Percentiles rank a stretch among this genome's conserved stretches.
Conservation (phyloP, 1,140 invertebrate species). For the Euglossa dilemma region DNA sequence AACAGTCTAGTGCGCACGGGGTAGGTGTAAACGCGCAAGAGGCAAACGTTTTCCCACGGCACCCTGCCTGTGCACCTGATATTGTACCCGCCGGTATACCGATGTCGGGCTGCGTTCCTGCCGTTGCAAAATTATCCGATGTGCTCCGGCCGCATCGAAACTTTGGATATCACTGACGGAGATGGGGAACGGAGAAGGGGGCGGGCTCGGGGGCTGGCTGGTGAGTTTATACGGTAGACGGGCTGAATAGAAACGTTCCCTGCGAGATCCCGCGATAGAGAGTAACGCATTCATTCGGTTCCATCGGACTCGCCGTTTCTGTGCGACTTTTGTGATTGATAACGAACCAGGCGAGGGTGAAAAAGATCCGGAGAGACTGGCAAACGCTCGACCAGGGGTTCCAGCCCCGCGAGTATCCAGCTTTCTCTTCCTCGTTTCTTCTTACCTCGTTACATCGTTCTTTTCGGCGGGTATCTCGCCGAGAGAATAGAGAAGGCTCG, state of each 20-base stretch:
- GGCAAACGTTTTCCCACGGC: constrained; percentile 44
- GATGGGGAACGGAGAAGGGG: neutral
- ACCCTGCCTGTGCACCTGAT: constrained; percentile 7
- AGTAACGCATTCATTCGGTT: constrained; percentile 28
- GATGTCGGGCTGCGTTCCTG: neutral
- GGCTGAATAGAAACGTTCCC: constrained; percentile 33
- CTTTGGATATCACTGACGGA: constrained; percentile 27
- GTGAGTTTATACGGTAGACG: constrained; percentile 3
- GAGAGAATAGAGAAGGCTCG: too few species aligned
- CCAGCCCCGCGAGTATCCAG: neutral
- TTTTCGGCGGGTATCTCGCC: too few species aligned
- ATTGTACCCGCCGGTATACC: neutral
- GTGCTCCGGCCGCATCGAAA: constrained; percentile 29
- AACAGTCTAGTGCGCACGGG: neutral
- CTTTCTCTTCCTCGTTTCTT: too few species aligned
- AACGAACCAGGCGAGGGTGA: constrained; percentile 15
- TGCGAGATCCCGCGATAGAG: constrained; percentile 33
- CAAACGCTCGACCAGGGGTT: neutral
- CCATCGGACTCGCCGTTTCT: constrained; percentile 2
- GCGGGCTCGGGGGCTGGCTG: neutral
- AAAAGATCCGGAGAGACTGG: neutral
- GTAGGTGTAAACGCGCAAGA: constrained; percentile 41
- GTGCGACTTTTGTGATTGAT: constrained; percentile 42
- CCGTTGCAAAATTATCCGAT: constrained; percentile 23
- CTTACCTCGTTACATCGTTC: too few species aligned